Base-by-base conservation (phyloP, 2,888 invertebrate genomes). In the Emmelina monodactyla region DNA sequence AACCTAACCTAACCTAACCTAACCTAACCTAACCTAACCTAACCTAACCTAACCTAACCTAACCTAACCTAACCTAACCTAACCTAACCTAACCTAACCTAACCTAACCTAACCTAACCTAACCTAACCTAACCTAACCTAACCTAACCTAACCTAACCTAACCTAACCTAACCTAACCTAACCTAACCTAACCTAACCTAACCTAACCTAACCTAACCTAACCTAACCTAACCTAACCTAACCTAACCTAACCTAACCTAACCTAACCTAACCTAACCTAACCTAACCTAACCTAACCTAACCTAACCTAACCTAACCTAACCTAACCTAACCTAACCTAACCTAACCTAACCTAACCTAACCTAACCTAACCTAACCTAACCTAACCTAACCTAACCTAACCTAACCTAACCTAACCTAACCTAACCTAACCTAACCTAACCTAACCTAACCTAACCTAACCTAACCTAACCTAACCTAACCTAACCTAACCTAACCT, bases 1-100 rank as follows among this genome's bases (percentile, higher is more conserved):
- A 40, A 40, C 37, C 40, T 40, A 38, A 40, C 40, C 37, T 33
- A 35, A 39, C 37, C 44, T 37, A 44, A 41, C 37, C 37, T 37
- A 37, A 37, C 37, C 37, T 37, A 37, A 37, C 37, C 37, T 37
- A 37, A 37, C 37, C 37, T 37, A 37, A 37, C 37, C 37, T 34
- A 37, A 37, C 37, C 34, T 34, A 37, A 37, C 37, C 37, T 34
- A 37, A 37, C 37, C 37, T 34, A 37, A 37, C 36, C 42, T 36
- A 35, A 37, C 42, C 38, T 34, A 39, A 37, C 33, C 37, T 37
- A 33, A 35, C 37, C 33, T 33, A 34, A 29, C 33, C 37, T 28
- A 39, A 39, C 32, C 32, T 31, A 29, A 22, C 16, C 14, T 32
- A 32, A 32, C 32, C 32, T 32, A 32, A 32, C 32, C 32, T 32